Percentiles rank a stretch among this genome's conserved stretches.
Conservation (phyloP, 2,113 vertebrate genomes). For the Albula goreensis region DNA sequence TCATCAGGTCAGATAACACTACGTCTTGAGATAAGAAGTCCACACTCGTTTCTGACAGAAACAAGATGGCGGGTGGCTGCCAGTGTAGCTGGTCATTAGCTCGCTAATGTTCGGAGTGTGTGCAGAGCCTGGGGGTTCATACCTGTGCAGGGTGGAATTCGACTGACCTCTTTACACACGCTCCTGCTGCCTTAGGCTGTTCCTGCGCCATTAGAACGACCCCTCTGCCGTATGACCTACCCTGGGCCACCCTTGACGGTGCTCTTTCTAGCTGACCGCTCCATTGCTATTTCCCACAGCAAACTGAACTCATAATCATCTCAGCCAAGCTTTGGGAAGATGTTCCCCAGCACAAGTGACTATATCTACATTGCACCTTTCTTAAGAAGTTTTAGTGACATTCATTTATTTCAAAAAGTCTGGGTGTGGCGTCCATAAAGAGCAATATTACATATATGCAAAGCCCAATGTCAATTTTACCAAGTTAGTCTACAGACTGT, state of each 20-base stretch:
- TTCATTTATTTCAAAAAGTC: neutral
- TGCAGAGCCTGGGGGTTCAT: constrained; percentile 65
- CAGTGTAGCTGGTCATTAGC: neutral
- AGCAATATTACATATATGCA: constrained; percentile 45
- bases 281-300: constrained; percentile 51
- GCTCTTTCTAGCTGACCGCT: constrained; percentile 44
- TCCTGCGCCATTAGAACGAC: constrained; percentile 35
- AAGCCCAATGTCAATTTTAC: constrained; percentile 56
- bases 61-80: constrained; percentile 15
- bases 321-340: neutral
- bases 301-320: constrained; percentile 51
- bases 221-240: constrained; percentile 54
- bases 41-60: constrained; percentile 10
- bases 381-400: neutral
- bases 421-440: constrained; percentile 37
- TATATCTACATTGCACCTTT: neutral
- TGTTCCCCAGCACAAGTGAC: neutral
- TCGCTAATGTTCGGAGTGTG: constrained; percentile 47
- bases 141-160: constrained; percentile 69
- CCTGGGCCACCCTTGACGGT: constrained; percentile 50
- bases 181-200: constrained; percentile 47
- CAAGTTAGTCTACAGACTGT: constrained; percentile 48
- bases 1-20: constrained; percentile 18
- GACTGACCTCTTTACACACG: constrained; percentile 53
- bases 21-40: constrained; percentile 12